Evolutionary conservation across 2,113 vertebrate species (phyloP), one percentile per base, ranked within the genome.

Genomic region (Thamnophis sirtalis): DNA sequence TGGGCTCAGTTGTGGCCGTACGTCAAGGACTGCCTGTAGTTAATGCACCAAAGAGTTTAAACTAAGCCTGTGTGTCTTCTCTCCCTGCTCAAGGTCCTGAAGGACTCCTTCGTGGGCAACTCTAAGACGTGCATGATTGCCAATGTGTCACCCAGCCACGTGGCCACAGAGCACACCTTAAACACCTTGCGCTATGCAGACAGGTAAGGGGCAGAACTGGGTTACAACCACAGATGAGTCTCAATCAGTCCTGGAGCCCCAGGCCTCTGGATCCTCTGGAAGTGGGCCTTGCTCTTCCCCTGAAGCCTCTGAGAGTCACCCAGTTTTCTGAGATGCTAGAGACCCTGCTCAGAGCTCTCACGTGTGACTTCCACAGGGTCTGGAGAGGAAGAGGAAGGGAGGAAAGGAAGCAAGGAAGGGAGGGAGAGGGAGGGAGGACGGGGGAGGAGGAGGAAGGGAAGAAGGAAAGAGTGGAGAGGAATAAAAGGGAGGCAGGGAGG

Each of bases 111-210:
- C 97, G 96, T 99, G 68, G 98, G 98, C 68, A 98, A 99, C 95
- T 98, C 98, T 85, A 98, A 98, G 98, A 99, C 98, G 0, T 99
- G 99, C 93, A 99, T 99, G 98, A 99, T 99, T 48, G 98, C 98
- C 87, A 99, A 98, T 89, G 97, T 99, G 89, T 99, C 99, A 50
- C 98, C 99, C 0, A 98, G 98, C 94, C 97, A 98, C 28, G 2
- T 97, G 28, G 98, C 99, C 93, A 98, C 98, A 0, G 98, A 99
- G 93, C 98, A 99, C 93, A 99, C 98, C 6, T 97, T 99, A 60
- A 99, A 99, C 93, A 99, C 99, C 3, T 96, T 99, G 90, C 97
- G 98, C 91, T 99, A 99, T 55, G 98, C 98, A n/a, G 98, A 99
- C 94, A 98, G 98, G 98, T 99, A 95, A 97, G 98, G 92, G 4